Evolutionary conservation across 92 coral and sea anemone genomes (phyloP), one percentile per base, ranked within the genome.

Genomic region (Isaurus tuberculatus): DNA sequence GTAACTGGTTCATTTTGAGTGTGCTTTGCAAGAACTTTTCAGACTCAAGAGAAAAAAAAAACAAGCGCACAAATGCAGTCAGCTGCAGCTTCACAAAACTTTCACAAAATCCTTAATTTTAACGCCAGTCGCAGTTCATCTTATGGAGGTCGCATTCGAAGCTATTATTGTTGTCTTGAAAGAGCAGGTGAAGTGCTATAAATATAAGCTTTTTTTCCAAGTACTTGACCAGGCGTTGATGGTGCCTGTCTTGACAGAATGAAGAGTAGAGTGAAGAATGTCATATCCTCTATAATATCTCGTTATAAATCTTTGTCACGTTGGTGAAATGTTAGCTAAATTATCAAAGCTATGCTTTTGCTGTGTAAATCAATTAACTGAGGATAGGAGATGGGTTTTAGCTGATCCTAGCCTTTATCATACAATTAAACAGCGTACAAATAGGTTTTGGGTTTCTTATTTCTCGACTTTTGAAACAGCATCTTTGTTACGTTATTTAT

Each of bases 151-250:
- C 95, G 86, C 63, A 73, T 89, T 86, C 94, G 90, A 86, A 92
- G 86, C 89, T 87, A 85, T 77, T 93, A 83, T 90, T 94, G 92
- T 89, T 94, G 98, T 94, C 98, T 86, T 73, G 97, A 93, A 64
- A 92, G 86, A 89, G 77, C 97, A 94, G 97, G 97, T 92, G 97
- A 92, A 89, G 88, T 89, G 91, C 80, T 89, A 66, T 83, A 93
- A 81, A 81, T 83, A 91, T 84, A 89, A 88, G 90, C 91, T 91
- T 85, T 90, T n/a, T n/a, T 94, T 91, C 87, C 85, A 92, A 91
- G 91, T 88, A 94, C 94, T 94, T 94, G 92, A 94, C 90, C 90
- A 77, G 93, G 85, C 53, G 83, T 91, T 89, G 98, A 94, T 89
- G 89, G 94, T 88, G 90, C 87, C 92, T 94, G 98, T 94, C 98